A percentile compares a stretch with the other conserved stretches of the same genome.
Conservation (phyloP, 2,797 vertebrate species). For the Darevskia nairensis region DNA sequence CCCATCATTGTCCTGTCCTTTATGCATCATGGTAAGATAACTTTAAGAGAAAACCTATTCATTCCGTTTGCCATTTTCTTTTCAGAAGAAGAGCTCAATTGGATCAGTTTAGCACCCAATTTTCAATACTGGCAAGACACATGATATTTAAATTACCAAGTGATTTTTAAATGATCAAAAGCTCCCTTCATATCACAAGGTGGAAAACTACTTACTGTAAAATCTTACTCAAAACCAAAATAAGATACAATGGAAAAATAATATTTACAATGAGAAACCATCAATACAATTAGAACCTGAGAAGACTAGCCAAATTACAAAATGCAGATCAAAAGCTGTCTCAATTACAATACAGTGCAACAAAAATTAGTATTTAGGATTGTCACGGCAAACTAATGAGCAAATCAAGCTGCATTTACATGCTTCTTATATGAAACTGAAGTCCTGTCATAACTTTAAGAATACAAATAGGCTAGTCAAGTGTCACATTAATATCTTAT, state of each 20-base stretch:
- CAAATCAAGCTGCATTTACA: neutral
- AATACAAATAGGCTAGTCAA: neutral
- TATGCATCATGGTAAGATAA: neutral
- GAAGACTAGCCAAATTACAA: neutral
- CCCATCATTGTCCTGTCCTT: neutral
- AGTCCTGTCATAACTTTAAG: neutral
- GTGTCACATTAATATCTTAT: neutral
- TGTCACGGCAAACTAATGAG: neutral
- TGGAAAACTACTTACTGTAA: neutral
- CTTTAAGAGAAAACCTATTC: neutral
- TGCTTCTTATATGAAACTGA: neutral
- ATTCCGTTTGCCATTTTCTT: neutral
- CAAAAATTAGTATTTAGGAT: neutral
- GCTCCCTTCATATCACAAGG: neutral
- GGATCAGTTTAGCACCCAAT: neutral
- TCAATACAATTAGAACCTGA: neutral
- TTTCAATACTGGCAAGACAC: neutral
- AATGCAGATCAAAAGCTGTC: neutral
- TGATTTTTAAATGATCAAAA: too few species aligned
- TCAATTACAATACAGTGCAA: neutral
- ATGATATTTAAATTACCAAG: neutral
- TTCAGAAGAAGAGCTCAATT: neutral
- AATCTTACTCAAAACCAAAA: neutral
- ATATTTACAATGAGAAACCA: too few species aligned
- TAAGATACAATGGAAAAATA: neutral